phyloP scores from a whole-genome alignment of 2,113 vertebrate genomes.

The Sprattus sprattus region DNA sequence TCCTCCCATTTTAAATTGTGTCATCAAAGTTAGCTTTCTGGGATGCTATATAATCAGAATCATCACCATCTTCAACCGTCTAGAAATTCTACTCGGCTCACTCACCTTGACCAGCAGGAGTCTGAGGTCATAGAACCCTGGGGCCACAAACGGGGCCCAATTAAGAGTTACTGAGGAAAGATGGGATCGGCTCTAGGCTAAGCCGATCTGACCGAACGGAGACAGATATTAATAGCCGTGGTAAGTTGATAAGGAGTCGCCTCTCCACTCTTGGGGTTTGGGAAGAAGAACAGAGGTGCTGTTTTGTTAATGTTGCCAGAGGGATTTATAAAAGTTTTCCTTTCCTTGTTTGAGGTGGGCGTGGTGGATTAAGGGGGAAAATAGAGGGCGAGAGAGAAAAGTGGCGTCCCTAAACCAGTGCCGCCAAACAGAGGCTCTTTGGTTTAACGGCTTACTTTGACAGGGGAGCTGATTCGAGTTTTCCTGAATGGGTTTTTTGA shows the following conservation, averaged over 20 bases:
- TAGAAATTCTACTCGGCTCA: not conserved
- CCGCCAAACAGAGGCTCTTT: conserved; percentile 47
- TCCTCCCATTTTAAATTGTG: too few species aligned
- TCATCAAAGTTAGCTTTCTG: too few species aligned
- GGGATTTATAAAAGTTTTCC: conserved; percentile 72
- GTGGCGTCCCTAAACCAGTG: conserved; percentile 53
- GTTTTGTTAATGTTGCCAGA: conserved; percentile 70
- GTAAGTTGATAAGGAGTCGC: conserved; percentile 68
- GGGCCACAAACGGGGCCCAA: conserved; percentile 38
- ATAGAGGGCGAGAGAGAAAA: conserved; percentile 59
- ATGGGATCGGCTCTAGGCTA: conserved; percentile 64
- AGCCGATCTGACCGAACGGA: conserved; percentile 62
- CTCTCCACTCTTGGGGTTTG: conserved; percentile 37
- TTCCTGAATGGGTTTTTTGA: conserved; percentile 22
- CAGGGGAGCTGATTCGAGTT: conserved; percentile 28
- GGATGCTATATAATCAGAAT: not conserved
- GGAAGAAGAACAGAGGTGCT: conserved; percentile 63
- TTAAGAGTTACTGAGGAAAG: conserved; percentile 64
- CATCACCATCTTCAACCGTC: not conserved
- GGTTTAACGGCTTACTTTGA: not conserved
- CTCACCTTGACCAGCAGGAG: conserved; percentile 13
- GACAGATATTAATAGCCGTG: conserved; percentile 65
- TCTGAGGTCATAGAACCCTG: not conserved
- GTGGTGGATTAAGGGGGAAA: conserved; percentile 61
- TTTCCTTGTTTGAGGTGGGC: conserved; percentile 67